Percentiles rank a stretch among this genome's conserved stretches.
These are phyloP conservation scores for Dicranocentrus wangi DNA, from an alignment of 2,888 invertebrate genomes.

Conservation along the genomic window DNA sequence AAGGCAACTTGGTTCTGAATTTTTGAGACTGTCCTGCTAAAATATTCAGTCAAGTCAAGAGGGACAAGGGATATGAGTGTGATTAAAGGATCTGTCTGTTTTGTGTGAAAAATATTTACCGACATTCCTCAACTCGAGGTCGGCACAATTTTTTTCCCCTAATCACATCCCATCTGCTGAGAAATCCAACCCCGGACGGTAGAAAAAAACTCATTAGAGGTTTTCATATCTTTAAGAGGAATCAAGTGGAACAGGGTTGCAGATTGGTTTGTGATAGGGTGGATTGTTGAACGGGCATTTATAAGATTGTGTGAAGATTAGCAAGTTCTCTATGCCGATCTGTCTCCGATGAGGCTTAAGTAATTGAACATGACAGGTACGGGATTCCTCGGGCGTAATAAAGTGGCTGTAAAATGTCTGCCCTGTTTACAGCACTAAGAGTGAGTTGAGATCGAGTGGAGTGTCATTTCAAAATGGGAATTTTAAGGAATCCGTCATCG, in stretches of 20 bases:
- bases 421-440: neutral
- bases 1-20: too few species aligned
- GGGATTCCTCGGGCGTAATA: conserved; percentile 17
- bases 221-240: too few species aligned
- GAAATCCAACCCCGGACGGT: too few species aligned
- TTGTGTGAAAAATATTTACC: neutral
- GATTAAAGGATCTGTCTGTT: neutral
- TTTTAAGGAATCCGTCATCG: neutral
- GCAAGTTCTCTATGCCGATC: neutral
- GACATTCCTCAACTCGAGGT: neutral
- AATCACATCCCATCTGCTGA: too few species aligned
- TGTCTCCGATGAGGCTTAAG: conserved; percentile 17
- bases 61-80: too few species aligned
- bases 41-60: too few species aligned
- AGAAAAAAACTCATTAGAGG: too few species aligned
- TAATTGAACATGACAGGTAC: conserved; percentile 32
- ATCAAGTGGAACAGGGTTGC: neutral
- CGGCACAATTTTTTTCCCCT: too few species aligned
- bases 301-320: conserved; percentile 33
- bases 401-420: conserved; percentile 30
- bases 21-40: too few species aligned
- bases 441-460: too few species aligned
- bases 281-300: neutral
- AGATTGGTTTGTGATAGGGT: neutral
- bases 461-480: conserved; percentile 7